Conservation (phyloP, 1,140 invertebrate species). For the Ooceraea biroi region DNA sequence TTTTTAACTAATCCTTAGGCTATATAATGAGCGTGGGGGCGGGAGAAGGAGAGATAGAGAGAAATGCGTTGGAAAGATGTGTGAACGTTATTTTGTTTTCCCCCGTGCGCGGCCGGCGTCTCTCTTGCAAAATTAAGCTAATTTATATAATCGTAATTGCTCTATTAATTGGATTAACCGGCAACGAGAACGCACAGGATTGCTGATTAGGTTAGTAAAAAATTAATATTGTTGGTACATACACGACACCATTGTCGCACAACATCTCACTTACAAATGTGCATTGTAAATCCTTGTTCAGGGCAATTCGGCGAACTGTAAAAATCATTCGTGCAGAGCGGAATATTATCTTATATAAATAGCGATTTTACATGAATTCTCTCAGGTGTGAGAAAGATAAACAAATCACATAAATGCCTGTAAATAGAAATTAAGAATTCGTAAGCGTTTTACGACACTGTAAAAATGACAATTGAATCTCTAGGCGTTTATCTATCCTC, state of each 20-base stretch:
- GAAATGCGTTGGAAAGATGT: constrained; percentile 82
- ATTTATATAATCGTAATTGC: constrained; percentile 32
- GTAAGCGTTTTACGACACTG: constrained; percentile 3
- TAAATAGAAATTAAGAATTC: neutral
- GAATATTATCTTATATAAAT: constrained; percentile 14
- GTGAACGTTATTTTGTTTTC: constrained; percentile 74
- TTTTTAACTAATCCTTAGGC: constrained; percentile 28
- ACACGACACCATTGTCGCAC: constrained; percentile 66
- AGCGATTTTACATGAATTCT: constrained; percentile 47
- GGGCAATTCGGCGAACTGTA: constrained; percentile 7
- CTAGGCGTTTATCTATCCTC: neutral
- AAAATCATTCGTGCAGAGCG: constrained; percentile 19
- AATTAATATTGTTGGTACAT: constrained; percentile 55
- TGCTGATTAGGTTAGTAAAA: constrained; percentile 76
- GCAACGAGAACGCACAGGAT: constrained; percentile 58
- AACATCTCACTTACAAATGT: constrained; percentile 60
- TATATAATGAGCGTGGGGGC: constrained; percentile 32
- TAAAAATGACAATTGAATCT: neutral
- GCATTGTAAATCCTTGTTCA: constrained; percentile 42
- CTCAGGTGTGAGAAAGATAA: neutral
- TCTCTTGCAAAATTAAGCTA: constrained; percentile 49
- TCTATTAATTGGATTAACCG: constrained; percentile 63
- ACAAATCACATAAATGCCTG: neutral
- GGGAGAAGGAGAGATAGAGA: constrained; percentile 8
- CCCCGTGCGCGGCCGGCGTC: constrained; percentile 57